These are phyloP conservation scores for Salticus scenicus DNA, from an alignment of 2,888 invertebrate species.

Conservation along the genomic window DNA sequence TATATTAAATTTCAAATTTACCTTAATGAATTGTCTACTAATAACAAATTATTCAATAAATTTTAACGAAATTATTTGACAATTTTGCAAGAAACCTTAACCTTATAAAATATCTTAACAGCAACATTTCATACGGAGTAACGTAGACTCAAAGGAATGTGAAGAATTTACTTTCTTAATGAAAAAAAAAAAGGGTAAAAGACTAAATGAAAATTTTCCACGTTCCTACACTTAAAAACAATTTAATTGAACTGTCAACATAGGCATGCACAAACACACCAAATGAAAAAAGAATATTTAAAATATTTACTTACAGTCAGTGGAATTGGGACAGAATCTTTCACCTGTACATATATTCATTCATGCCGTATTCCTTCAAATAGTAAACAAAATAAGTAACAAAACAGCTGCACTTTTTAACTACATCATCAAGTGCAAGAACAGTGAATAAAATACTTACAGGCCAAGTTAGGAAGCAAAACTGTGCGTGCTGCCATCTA, in stretches of 20 bases:
- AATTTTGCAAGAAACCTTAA: no score
- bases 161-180: neutral
- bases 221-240: neutral
- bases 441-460: conserved; percentile 22
- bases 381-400: conserved; percentile 16
- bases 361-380: neutral
- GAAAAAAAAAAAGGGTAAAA: neutral
- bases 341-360: conserved; percentile 4
- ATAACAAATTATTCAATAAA: no score
- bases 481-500: conserved; percentile 49
- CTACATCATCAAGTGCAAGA: conserved; percentile 1
- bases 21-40: no score
- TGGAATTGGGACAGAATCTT: neutral
- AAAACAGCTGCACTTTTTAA: neutral
- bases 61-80: no score
- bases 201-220: neutral
- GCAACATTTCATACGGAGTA: neutral
- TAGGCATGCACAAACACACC: neutral
- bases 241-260: neutral
- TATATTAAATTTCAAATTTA: no score
- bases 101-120: neutral
- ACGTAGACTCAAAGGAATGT: neutral
- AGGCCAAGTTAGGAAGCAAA: conserved; percentile 14
- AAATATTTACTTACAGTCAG: neutral
- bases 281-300: neutral